Evolutionary conservation across 2,888 invertebrate genomes (phyloP), one percentile per base, ranked within the genome.

Genomic region (Xestia sexstrigata): DNA sequence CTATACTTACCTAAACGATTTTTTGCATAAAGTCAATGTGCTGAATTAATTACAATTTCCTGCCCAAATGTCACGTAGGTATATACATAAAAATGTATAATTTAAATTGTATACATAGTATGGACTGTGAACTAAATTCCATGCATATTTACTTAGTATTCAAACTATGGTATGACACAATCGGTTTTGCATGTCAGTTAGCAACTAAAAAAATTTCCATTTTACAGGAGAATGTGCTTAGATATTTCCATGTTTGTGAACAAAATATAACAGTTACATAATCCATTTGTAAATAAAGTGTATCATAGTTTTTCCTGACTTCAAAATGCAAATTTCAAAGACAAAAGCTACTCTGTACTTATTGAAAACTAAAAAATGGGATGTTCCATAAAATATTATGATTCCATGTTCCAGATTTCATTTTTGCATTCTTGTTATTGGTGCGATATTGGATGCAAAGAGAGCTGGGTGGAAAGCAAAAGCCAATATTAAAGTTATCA

Each of bases 361-460:
- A n/a, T n/a, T 70, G 68, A 67, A 69, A 70, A 39, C 67, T 63
- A 65, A 26, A 84, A 85, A 76, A 67, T 47, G 42, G 42, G 15
- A 70, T 23, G 66, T 35, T 4, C 55, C 72, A 77, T 85, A 74
- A 69, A 79, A 79, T 77, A 77, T 82, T 75, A 85, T 26, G 63
- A 39, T 60, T 62, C 45, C 39, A 65, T 30, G 74, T 65, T 77
- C 47, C 63, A 73, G 75, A 82, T 79, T 85, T 71, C 82, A 74
- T 81, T 76, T 84, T 76, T 71, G 68, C 62, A 55, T 77, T 52
- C 69, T 63, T 58, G 73, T 65, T 83, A 83, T 83, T 80, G 67
- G 63, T 39, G 6, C 74, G 39, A 74, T 84, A 83, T 83, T 84
- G 75, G 58, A 84, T 76, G 72, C 74, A 66, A n/a, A 68, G 26